These are phyloP conservation scores for Columbina picui DNA, from an alignment of 2,113 vertebrate genomes.

Conservation along the genomic window DNA sequence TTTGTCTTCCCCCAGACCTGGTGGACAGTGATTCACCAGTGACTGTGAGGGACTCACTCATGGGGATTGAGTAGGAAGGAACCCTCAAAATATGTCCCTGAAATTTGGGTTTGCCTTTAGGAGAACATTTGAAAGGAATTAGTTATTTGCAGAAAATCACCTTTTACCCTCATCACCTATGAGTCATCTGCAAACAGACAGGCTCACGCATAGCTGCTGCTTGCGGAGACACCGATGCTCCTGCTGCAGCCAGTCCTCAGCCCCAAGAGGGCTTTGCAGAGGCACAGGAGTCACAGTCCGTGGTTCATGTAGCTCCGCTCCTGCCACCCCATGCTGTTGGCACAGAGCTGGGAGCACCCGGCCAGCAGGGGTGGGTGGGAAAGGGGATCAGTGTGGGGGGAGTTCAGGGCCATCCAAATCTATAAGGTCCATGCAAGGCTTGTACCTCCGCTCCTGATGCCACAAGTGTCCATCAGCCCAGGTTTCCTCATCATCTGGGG, in stretches of 20 bases:
- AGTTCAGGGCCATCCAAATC: background rate
- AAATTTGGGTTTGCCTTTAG: background rate
- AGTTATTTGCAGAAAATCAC: background rate
- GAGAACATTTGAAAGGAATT: background rate
- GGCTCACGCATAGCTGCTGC: background rate
- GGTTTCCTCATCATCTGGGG: background rate
- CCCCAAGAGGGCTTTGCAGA: rapidly evolving
- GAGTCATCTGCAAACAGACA: background rate
- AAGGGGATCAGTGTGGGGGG: background rate
- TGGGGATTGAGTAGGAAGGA: background rate
- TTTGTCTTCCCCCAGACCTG: background rate
- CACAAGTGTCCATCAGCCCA: background rate
- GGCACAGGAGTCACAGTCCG: background rate
- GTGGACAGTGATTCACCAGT: background rate
- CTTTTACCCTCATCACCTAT: background rate
- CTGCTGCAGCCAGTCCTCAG: background rate
- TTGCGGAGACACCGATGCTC: rapidly evolving
- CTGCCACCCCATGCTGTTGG: rapidly evolving
- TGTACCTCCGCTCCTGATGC: background rate
- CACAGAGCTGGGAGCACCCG: background rate
- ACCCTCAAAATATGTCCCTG: background rate
- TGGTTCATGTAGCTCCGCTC: background rate
- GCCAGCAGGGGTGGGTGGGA: rapidly evolving
- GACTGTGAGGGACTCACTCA: background rate
- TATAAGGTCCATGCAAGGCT: background rate